Evolutionary conservation across 2,888 invertebrate genomes (phyloP), one percentile per base, ranked within the genome.

Genomic region (Eretmocerus hayati): DNA sequence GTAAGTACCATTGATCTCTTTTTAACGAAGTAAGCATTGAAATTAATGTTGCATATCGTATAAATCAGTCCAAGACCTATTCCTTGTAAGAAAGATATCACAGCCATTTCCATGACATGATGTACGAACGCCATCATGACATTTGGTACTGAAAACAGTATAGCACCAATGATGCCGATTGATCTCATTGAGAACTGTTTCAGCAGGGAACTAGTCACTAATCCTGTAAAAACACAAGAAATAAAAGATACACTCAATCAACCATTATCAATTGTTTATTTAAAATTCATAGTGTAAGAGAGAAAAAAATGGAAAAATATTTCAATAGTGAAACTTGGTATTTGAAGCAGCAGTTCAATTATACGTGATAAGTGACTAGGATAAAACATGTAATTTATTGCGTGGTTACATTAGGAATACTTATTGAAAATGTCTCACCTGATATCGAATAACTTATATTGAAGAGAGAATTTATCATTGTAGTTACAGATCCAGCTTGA

Each of bases 1-100:
- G n/a, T n/a, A n/a, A 44, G 32, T 60, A 71, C 70, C 44, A 83
- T 75, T 0, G 83, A 81, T 5, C 85, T 75, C 60, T 77, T 82
- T 59, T 79, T 78, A 0, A 81, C 79, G 60, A 87, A 87, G 60
- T 85, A 87, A 53, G 81, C 78, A 59, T 87, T 87, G 59, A 88
- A 84, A 5, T 83, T 81, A 2, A 85, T 83, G 56, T 83, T 84
- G 38, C 81, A 77, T 3, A 86, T 79, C 31, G 87, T 85, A 52
- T 86, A 75, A 74, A 87, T 81, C 0, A 87, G 72, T 0, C 87
- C 87, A 45, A 85, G 80, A 5, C 85, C 87, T 13, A 82, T 71
- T 16, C 87, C 87, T 80, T 74, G 62, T 31, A 69, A 46, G 11
- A 67, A 59, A 63, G 80, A 85, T 0, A 82, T 77, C 40, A 84